Conservation (phyloP, 2,113 vertebrate species). For the Campylomormyrus numenius region DNA sequence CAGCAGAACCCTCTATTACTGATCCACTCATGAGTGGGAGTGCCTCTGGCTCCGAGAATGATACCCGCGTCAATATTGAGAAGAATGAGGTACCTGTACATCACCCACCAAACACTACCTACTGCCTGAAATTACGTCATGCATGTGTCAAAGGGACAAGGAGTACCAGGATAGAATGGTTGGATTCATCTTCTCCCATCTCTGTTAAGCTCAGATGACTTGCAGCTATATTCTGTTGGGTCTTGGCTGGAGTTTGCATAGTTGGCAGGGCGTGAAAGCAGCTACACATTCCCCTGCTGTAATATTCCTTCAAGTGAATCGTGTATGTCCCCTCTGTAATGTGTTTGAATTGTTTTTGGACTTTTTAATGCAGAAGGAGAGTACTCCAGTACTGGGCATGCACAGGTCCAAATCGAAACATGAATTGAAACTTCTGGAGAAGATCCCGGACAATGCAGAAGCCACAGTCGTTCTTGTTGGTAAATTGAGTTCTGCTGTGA, state of each 20-base stretch:
- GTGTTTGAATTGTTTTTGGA: not conserved
- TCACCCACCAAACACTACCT: accelerated
- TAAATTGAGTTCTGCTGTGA: slow-evolving; percentile 48
- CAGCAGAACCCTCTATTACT: slow-evolving; percentile 70
- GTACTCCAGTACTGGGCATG: slow-evolving; percentile 56
- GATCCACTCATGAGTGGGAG: slow-evolving; percentile 77
- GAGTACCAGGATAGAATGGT: not conserved
- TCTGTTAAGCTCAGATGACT: not conserved
- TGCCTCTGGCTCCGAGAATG: slow-evolving; percentile 41
- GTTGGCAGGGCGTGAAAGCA: not conserved
- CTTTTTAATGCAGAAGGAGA: slow-evolving; percentile 49
- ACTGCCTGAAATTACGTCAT: not conserved
- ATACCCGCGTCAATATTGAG: slow-evolving; percentile 69
- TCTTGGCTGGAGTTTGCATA: not conserved
- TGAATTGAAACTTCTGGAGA: slow-evolving; percentile 91
- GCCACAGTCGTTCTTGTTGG: slow-evolving; percentile 95
- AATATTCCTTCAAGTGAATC: not conserved
- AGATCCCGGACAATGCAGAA: slow-evolving; percentile 90
- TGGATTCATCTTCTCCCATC: not conserved
- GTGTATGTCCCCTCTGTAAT: not conserved
- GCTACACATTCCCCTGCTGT: not conserved
- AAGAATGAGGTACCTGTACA: slow-evolving; percentile 66
- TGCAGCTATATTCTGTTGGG: not conserved
- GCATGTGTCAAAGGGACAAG: not conserved
- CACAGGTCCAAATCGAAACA: slow-evolving; percentile 92